Conservation (phyloP, 64 coral and sea anemone genomes). For the Exaiptasia diaphana region DNA sequence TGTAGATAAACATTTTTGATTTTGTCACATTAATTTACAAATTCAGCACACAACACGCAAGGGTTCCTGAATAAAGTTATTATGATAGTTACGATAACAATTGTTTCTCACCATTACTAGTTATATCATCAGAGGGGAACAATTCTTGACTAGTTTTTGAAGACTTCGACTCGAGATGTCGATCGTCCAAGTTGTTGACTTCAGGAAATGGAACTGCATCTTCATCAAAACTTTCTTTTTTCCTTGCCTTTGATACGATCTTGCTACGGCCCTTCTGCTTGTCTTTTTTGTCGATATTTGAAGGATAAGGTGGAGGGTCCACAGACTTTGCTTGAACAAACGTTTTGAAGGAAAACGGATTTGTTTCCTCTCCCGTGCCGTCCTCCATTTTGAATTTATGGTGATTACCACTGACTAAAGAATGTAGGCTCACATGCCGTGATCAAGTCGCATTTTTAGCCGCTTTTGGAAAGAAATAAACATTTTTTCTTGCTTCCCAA, state of each 20-base stretch:
- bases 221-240: not conserved
- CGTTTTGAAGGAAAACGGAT: constrained; percentile 19
- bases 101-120: not conserved
- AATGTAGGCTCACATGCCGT: not conserved
- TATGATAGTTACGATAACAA: too few species aligned
- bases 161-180: not conserved
- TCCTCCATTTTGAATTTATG: constrained; percentile 16
- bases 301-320: not conserved
- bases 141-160: not conserved
- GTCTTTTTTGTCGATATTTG: not conserved
- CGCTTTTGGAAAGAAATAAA: too few species aligned
- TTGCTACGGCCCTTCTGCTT: not conserved
- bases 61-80: too few species aligned
- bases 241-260: not conserved
- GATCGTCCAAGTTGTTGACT: not conserved
- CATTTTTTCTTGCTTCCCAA: too few species aligned
- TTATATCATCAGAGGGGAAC: not conserved
- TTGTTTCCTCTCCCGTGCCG: not conserved
- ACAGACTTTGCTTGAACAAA: constrained; percentile 5
- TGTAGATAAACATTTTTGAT: too few species aligned
- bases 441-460: too few species aligned
- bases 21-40: too few species aligned
- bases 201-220: constrained; percentile 24
- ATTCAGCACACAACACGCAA: too few species aligned
- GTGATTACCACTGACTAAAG: not conserved